Conservation (phyloP, 2,888 invertebrate genomes). For the Morpho deidamia region DNA sequence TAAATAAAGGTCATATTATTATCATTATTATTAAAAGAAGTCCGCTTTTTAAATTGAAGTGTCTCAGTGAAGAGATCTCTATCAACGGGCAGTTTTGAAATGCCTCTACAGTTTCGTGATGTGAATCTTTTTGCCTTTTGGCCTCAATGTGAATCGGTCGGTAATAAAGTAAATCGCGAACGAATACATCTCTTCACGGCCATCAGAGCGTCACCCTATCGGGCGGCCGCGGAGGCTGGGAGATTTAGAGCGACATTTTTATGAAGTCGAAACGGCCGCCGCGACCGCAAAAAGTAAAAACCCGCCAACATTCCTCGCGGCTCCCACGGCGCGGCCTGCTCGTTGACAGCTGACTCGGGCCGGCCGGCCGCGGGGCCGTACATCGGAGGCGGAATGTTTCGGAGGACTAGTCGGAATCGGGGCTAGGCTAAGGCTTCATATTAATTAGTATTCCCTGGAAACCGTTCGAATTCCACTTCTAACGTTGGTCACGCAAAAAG, state of each 20-base stretch:
- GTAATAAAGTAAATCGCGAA: too few relatives aligned
- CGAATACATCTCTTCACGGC: too few relatives aligned
- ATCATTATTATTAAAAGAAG: too few relatives aligned
- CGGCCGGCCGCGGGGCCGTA: neutral
- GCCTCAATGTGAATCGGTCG: too few relatives aligned
- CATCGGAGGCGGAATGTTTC: neutral
- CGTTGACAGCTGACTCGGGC: slow-evolving; percentile 22
- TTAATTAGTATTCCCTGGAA: neutral
- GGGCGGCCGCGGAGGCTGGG: neutral
- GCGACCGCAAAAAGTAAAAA: slow-evolving; percentile 5
- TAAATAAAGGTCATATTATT: too few relatives aligned
- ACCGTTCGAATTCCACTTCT: too few relatives aligned
- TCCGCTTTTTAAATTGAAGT: too few relatives aligned
- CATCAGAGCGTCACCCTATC: neutral
- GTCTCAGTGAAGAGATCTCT: too few relatives aligned
- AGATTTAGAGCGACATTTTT: slow-evolving; percentile 4
- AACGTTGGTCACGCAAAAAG: too few relatives aligned
- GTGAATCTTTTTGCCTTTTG: too few relatives aligned
- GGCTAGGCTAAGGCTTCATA: neutral
- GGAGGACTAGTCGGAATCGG: neutral
- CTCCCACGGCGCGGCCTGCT: slow-evolving; percentile 23
- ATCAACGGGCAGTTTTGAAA: too few relatives aligned
- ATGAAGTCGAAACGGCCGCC: neutral
- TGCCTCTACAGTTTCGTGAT: too few relatives aligned
- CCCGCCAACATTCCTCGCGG: slow-evolving; percentile 9